A percentile compares a stretch with the other conserved stretches of the same genome.
These are phyloP conservation scores for Epizoanthus illoricatus DNA, from an alignment of 92 coral and sea anemone genomes.

Conservation along the genomic window DNA sequence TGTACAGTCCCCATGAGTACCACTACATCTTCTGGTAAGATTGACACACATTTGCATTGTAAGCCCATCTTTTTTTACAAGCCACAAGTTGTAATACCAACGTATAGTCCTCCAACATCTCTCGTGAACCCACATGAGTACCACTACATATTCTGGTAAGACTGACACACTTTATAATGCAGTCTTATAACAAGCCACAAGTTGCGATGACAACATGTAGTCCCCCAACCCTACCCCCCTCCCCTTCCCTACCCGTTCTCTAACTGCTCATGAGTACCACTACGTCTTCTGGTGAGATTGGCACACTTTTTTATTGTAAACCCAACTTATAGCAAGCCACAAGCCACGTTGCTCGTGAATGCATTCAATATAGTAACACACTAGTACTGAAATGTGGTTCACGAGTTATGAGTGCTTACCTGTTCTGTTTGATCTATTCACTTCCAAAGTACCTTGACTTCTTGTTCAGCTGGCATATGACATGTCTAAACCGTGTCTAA, in stretches of 20 bases:
- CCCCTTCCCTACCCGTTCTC: too few relatives aligned
- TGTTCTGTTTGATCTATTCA: not conserved
- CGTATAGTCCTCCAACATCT: too few relatives aligned
- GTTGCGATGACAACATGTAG: too few relatives aligned
- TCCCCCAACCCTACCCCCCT: too few relatives aligned
- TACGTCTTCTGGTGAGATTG: slow-evolving; percentile 85
- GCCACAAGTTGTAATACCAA: too few relatives aligned
- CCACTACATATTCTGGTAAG: slow-evolving; percentile 72
- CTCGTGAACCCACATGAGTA: too few relatives aligned
- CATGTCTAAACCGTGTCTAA: slow-evolving; percentile 87
- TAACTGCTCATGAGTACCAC: slow-evolving; percentile 82
- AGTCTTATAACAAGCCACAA: too few relatives aligned
- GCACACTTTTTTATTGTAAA: not conserved
- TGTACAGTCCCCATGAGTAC: slow-evolving; percentile 93
- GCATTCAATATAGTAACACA: not conserved
- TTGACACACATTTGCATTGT: not conserved
- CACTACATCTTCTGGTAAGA: slow-evolving; percentile 95
- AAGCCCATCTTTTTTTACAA: too few relatives aligned
- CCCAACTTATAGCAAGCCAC: too few relatives aligned
- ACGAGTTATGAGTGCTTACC: not conserved
- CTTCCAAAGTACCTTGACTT: slow-evolving; percentile 88
- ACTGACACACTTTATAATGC: too few relatives aligned
- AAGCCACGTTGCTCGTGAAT: not conserved
- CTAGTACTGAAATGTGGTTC: not conserved
- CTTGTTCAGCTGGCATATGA: slow-evolving; percentile 96